These are phyloP conservation scores for Aphelenchoides bicaudatus DNA, from an alignment of 2,888 invertebrate genomes.

Conservation along the genomic window DNA sequence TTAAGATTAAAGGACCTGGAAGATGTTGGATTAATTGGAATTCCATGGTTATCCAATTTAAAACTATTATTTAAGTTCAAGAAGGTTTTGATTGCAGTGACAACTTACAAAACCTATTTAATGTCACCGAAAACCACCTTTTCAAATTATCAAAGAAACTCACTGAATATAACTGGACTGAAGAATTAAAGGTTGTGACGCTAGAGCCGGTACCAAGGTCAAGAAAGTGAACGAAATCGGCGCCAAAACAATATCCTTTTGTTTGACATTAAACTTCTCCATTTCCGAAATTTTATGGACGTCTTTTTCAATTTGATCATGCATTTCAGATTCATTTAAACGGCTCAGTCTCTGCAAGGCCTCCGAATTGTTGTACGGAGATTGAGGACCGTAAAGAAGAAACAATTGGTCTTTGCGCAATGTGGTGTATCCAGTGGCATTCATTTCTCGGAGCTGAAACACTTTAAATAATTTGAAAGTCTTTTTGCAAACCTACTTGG, in stretches of 20 bases:
- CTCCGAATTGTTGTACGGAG: conserved; percentile 35
- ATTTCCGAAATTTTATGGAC: conserved; percentile 31
- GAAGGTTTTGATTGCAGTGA: no score
- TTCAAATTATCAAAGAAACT: conserved; percentile 34
- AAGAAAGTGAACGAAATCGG: conserved; percentile 23
- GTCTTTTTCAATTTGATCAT: conserved; percentile 31
- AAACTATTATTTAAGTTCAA: no score
- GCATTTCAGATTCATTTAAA: conserved; percentile 20
- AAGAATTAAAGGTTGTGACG: conserved; percentile 34
- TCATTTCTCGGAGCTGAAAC: conserved; percentile 40
- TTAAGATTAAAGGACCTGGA: conserved; percentile 15
- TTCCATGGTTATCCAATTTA: no score
- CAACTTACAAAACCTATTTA: background rate
- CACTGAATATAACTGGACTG: background rate
- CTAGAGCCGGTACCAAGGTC: background rate
- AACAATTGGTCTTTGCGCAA: conserved; percentile 41
- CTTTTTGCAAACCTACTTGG: conserved; percentile 31
- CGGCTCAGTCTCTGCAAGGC: conserved; percentile 21
- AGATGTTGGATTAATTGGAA: no score
- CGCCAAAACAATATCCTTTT: conserved; percentile 27
- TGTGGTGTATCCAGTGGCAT: conserved; percentile 45
- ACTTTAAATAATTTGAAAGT: background rate
- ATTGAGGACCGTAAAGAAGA: conserved; percentile 43
- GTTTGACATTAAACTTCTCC: conserved; percentile 29
- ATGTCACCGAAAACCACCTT: no score